A percentile compares a stretch with the other conserved stretches of the same genome.
phyloP scores from a whole-genome alignment of 2,113 vertebrate species.

The Oostethus manadensis region DNA sequence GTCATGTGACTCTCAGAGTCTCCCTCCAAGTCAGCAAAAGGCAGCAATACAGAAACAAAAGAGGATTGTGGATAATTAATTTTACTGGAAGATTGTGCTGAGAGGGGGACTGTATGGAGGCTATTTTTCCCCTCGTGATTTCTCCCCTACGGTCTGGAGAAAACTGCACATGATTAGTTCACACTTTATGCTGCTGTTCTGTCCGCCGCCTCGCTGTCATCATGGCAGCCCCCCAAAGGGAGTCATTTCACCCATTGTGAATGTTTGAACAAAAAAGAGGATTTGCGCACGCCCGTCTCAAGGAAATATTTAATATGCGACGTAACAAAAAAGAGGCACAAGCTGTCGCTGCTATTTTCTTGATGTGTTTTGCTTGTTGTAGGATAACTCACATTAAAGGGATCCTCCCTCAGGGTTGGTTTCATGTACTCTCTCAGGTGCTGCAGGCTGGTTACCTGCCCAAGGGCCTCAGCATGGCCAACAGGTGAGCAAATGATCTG shows the following conservation, averaged over 20 bases:
- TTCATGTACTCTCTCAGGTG: conserved; percentile 10
- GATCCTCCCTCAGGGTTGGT: neutral
- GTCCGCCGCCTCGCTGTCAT: conserved; percentile 22
- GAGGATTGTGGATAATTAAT: conserved; percentile 33
- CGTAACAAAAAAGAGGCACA: neutral
- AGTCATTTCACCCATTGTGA: conserved; percentile 20
- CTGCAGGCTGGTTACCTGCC: conserved; percentile 17
- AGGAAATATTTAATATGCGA: conserved; percentile 7
- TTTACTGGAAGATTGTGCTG: conserved; percentile 21
- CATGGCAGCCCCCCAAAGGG: conserved; percentile 11
- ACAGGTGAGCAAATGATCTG: conserved; percentile 44
- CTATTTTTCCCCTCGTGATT: conserved; percentile 14
- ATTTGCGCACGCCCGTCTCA: conserved; percentile 1
- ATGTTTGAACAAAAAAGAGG: conserved; percentile 2
- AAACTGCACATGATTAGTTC: conserved; percentile 36
- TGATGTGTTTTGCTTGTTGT: conserved; percentile 9
- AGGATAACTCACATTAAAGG: conserved; percentile 12
- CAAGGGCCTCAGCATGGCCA: conserved; percentile 14
- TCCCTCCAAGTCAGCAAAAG: conserved; percentile 1
- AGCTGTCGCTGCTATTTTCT: neutral
- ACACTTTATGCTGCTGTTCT: conserved; percentile 14
- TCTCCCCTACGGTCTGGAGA: conserved; percentile 24
- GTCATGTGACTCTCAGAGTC: neutral
- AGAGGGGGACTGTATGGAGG: conserved; percentile 10
- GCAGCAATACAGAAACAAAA: conserved; percentile 1